phyloP scores from a whole-genome alignment of 2,888 invertebrate species.

The Drosophila heteroneura region DNA sequence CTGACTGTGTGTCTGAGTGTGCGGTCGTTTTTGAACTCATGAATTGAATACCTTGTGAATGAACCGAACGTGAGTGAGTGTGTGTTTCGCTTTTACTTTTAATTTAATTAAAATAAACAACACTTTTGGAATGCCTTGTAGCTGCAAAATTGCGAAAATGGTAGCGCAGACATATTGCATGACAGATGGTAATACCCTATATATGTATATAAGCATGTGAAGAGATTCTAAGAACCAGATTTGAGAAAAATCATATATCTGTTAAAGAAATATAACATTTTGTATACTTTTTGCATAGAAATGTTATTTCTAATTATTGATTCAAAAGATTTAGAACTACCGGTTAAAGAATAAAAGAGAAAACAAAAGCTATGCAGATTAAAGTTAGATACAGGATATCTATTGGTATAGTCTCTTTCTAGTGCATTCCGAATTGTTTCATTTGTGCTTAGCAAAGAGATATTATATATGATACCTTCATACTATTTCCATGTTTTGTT shows the following conservation, averaged over 20 bases:
- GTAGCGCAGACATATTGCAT: not conserved
- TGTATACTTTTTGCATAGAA: not conserved
- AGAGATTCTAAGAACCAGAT: not conserved
- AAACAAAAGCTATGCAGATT: not conserved
- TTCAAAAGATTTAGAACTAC: not conserved
- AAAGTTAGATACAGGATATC: not conserved
- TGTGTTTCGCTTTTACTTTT: constrained; percentile 70
- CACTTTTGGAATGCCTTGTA: constrained; percentile 17
- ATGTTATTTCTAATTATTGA: not conserved
- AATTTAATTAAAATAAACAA: constrained; percentile 42
- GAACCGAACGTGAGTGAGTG: constrained; percentile 62
- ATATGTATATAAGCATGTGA: not conserved
- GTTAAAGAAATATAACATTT: not conserved
- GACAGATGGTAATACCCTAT: not conserved
- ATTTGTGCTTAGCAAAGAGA: not conserved
- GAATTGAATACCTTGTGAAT: constrained; percentile 74
- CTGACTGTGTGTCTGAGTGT: constrained; percentile 35
- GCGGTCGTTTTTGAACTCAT: constrained; percentile 63
- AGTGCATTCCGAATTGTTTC: not conserved
- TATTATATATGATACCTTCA: not conserved
- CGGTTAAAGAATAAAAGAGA: not conserved
- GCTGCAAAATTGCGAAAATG: not conserved
- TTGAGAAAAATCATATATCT: not conserved
- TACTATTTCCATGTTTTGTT: not conserved
- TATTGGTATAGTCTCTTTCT: not conserved